phyloP scores from a whole-genome alignment of 2,888 invertebrate genomes.

The Chrysolina haemoptera region DNA sequence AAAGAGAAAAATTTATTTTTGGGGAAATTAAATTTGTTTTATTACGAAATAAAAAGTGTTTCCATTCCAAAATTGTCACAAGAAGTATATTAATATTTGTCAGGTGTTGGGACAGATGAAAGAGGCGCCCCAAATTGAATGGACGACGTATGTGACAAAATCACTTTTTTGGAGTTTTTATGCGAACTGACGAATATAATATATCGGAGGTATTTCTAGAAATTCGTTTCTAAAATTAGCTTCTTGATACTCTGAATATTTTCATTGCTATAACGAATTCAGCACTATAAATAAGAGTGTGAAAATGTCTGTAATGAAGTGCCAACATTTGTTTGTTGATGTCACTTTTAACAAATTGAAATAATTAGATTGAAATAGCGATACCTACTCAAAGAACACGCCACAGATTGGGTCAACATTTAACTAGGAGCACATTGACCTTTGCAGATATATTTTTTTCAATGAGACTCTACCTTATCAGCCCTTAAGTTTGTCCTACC shows the following conservation, averaged over 20 bases:
- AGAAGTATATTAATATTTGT: constrained; percentile 10
- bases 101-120: neutral
- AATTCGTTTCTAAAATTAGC: neutral
- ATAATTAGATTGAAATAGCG: neutral
- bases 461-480: too few relatives aligned
- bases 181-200: neutral
- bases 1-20: constrained; percentile 27
- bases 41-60: neutral
- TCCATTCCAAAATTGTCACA: constrained; percentile 6
- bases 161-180: neutral
- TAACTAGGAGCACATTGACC: too few relatives aligned
- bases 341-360: neutral
- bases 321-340: constrained; percentile 3
- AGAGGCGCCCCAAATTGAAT: constrained; percentile 4
- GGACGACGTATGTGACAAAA: neutral
- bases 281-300: constrained; percentile 8
- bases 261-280: constrained; percentile 15
- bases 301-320: neutral
- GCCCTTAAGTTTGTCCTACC: too few relatives aligned
- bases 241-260: constrained; percentile 1
- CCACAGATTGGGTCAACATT: too few relatives aligned
- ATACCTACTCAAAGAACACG: too few relatives aligned
- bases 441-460: too few relatives aligned
- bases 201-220: constrained; percentile 17
- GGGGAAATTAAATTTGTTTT: neutral